Base-by-base conservation (phyloP, 2,888 invertebrate genomes). In the Amphiduros pacificus region DNA sequence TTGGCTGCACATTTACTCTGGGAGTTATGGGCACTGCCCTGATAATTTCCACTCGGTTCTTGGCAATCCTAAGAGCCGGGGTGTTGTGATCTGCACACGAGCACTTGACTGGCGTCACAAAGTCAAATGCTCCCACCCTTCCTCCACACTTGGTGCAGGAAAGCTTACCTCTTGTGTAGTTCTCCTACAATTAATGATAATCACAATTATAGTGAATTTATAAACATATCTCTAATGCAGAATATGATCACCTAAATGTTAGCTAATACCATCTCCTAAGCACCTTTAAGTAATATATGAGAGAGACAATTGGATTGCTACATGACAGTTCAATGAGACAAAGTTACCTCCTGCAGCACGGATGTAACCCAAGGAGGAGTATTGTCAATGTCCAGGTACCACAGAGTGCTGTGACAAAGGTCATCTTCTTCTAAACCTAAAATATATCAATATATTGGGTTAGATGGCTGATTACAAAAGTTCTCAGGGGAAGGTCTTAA, bases 61-160 rank as follows among this genome's bases (percentile, higher is more conserved):
- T 62, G 32, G 62, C 58, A 17, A 70, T 48, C 55, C 70, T 65
- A 44, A 67, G 48, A 14, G 61, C 27, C 24, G 70, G 68, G 20
- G 63, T 22, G 2, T 44, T 40, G 48, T 66, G 60, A 28, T 61
- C 32, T 3, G 56, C 56, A 61, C 70, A 67, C 2, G 29, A 40
- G 51, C 69, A 71, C 5, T n/a, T 41, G 24, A 58, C 40, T n/a
- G 56, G 40, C 9, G 62, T 53, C 6, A 64, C 29, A 61, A 72
- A 71, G 44, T 72, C 69, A 64, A 72, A 72, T 11, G 70, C 68
- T 20, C 72, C 72, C 40, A 72, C 55, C 26, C 70, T 24, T 48
- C 72, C 70, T 11, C 55, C 49, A 50, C 72, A 72, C 58, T 69
- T 70, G n/a, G 55, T 41, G 53, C 72, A 72, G 24, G 48, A 44